Base-by-base conservation (phyloP, 1,140 invertebrate species). In the Drosophila eugracilis region DNA sequence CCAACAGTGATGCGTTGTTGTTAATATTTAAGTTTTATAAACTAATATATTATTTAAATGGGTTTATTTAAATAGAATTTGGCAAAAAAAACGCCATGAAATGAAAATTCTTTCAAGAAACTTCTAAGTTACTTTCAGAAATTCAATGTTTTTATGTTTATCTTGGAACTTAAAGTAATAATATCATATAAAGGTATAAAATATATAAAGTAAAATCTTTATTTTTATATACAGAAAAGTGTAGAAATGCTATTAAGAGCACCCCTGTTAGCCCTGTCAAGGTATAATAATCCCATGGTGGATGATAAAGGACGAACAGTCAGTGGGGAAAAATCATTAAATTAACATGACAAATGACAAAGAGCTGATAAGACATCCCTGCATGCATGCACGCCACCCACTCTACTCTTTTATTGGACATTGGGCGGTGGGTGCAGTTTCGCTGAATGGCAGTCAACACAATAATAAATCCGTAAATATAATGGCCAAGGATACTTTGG, bases 341-440 rank as follows among this genome's bases (percentile, higher is more conserved):
- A 83, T 83, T 83, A 83, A 80, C 78, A 83, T 81, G 78, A 83
- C 78, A 83, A 83, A 83, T 80, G 78, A 83, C 78, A 83, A 66
- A 77, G 69, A 49, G 34, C 62, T 65, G 74, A 83, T 83, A 83
- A 83, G 80, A 74, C 63, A 65, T 50, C 22, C 55, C 52, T 75
- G 76, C 59, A 74, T 77, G 77, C 75, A 80, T 75, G 65, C 54
- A 48, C 28, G 34, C 36, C 41, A 36, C 67, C 58, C 75, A 63
- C 44, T 55, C 45, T 39, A 19, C 19, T 37, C n/a, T 22, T 45
- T 42, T 41, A 26, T 10, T 14, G 17, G 22, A 15, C 30, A 42
- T 10, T 7, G 14, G 47, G 7, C 5, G 39, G 7, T 28, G 17
- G 41, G 5, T 55, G 53, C 44, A 59, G 47, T 34, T 45, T 28